phyloP scores from a whole-genome alignment of 1,140 invertebrate species.

The Drosophila erecta region DNA sequence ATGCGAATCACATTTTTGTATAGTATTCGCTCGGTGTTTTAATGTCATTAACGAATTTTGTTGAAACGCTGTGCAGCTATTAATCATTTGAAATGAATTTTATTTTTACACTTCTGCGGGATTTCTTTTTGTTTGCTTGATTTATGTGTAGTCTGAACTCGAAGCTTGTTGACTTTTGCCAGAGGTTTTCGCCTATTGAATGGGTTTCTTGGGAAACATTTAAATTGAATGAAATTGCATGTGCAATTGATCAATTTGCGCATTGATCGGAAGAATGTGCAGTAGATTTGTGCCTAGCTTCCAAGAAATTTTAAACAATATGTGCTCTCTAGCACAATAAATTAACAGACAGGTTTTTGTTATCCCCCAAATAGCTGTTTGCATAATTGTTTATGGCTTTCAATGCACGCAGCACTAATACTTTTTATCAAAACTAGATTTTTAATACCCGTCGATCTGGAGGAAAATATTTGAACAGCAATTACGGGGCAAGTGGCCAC shows the following conservation, averaged over 20 bases:
- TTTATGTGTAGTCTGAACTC: conserved; percentile 53
- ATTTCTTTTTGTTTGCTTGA: conserved; percentile 75
- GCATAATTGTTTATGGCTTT: conserved; percentile 25
- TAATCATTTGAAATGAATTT: conserved; percentile 76
- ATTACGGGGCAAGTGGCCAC: conserved; percentile 43
- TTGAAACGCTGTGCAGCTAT: conserved; percentile 67
- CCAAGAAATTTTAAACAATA: not conserved
- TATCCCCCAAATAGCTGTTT: conserved; percentile 7
- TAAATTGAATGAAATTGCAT: conserved; percentile 69
- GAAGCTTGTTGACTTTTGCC: conserved; percentile 36
- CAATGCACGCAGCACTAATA: conserved; percentile 6
- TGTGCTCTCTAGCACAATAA: not conserved
- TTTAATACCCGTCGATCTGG: conserved; percentile 39
- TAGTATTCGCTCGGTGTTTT: conserved; percentile 43
- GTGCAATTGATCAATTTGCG: conserved; percentile 13
- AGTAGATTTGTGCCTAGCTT: not conserved
- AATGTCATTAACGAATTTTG: conserved; percentile 75
- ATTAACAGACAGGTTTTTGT: not conserved
- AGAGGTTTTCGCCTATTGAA: conserved; percentile 38
- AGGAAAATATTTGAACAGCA: conserved; percentile 45
- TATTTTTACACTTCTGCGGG: conserved; percentile 44
- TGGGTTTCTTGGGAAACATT: conserved; percentile 53
- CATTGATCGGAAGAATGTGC: conserved; percentile 1
- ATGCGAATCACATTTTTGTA: conserved; percentile 13
- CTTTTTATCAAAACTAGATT: conserved; percentile 32